A percentile compares a stretch with the other conserved stretches of the same genome.
Conservation (phyloP, 1,140 invertebrate genomes). For the Hyphantria cunea region DNA sequence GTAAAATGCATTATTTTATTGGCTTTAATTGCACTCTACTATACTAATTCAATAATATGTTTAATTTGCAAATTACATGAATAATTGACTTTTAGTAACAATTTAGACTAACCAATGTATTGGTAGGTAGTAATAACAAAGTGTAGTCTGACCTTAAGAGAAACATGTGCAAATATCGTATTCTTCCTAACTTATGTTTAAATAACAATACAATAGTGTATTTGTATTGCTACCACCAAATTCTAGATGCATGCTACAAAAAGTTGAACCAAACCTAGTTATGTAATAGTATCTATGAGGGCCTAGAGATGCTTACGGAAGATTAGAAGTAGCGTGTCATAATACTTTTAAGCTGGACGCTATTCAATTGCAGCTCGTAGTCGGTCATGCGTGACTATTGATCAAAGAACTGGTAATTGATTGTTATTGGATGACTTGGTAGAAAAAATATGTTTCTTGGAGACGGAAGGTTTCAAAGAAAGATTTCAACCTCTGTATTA, state of each 20-base stretch:
- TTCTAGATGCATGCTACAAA: constrained; percentile 27
- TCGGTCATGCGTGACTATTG: constrained; percentile 23
- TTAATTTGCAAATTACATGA: too few relatives aligned
- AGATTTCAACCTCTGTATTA: too few relatives aligned
- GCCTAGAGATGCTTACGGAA: constrained; percentile 6
- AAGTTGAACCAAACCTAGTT: constrained; percentile 33
- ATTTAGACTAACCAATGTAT: too few relatives aligned
- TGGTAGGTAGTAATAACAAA: too few relatives aligned
- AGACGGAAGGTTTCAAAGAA: too few relatives aligned
- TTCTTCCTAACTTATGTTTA: background rate
- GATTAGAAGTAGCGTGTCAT: constrained; percentile 12
- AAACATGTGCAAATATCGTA: too few relatives aligned
- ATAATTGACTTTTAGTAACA: too few relatives aligned
- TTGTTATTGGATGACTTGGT: constrained; percentile 16
- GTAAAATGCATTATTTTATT: too few relatives aligned
- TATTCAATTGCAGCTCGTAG: constrained; percentile 25
- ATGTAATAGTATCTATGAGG: constrained; percentile 31
- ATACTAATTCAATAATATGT: too few relatives aligned
- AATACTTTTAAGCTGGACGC: constrained; percentile 19
- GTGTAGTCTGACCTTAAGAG: too few relatives aligned
- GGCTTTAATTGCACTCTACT: too few relatives aligned
- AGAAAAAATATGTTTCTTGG: background rate
- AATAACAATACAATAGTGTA: constrained; percentile 1
- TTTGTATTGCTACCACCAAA: too few relatives aligned
- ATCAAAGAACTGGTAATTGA: constrained; percentile 20